These are phyloP conservation scores for Ammodytes dubius DNA, from an alignment of 2,113 vertebrate genomes.

Conservation along the genomic window DNA sequence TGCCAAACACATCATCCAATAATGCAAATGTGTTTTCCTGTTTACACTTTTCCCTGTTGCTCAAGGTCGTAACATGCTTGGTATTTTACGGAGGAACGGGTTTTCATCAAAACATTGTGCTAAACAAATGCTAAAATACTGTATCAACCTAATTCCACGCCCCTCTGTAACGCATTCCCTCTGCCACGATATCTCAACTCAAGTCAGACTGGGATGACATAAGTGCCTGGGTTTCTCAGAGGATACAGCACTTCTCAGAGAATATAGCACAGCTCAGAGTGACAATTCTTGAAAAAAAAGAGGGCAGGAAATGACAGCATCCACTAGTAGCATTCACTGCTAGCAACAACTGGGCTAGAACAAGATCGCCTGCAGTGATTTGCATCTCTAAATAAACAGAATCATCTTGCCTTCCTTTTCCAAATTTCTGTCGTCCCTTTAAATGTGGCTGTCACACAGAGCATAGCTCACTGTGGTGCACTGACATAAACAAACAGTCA, in stretches of 20 bases:
- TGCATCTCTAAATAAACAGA: conserved; percentile 10
- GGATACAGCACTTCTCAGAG: conserved; percentile 41
- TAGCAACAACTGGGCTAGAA: conserved; percentile 4
- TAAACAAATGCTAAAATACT: conserved; percentile 48
- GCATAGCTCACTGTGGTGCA: conserved; percentile 36
- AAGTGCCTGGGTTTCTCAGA: conserved; percentile 49
- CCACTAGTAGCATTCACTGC: conserved; percentile 1
- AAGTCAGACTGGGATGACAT: conserved; percentile 55
- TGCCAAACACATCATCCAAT: conserved; percentile 17
- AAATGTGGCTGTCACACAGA: conserved; percentile 51
- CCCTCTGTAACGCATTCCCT: conserved; percentile 10
- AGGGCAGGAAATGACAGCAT: conserved; percentile 22
- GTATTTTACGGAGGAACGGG: conserved; percentile 16
- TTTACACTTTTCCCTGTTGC: conserved; percentile 28
- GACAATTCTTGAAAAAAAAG: conserved; percentile 37
- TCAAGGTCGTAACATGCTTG: conserved; percentile 39
- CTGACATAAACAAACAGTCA: conserved; percentile 67
- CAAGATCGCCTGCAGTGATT: conserved; percentile 13
- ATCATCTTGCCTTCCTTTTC: not conserved
- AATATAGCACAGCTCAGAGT: conserved; percentile 41
- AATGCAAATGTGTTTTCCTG: conserved; percentile 47
- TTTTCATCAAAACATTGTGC: conserved; percentile 49
- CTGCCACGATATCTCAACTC: conserved; percentile 59
- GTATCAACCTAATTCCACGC: conserved; percentile 22
- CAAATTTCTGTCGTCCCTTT: conserved; percentile 38